These are phyloP conservation scores for Alitta virens DNA, from an alignment of 2,888 invertebrate species.

Conservation along the genomic window DNA sequence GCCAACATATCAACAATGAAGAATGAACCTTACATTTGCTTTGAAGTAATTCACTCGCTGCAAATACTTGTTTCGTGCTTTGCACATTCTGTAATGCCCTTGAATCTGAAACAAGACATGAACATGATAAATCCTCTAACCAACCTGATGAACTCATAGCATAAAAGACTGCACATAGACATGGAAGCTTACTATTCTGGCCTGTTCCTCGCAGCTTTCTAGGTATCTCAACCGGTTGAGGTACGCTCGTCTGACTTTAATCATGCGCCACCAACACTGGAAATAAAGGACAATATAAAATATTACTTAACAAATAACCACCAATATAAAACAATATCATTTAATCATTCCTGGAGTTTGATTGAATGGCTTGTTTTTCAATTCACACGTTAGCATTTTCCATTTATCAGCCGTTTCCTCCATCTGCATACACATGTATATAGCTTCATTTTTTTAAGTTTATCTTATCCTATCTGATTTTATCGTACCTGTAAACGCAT, in stretches of 20 bases:
- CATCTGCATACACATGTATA: too few relatives aligned
- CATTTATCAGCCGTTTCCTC: too few relatives aligned
- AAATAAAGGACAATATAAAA: conserved; percentile 49
- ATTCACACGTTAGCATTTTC: too few relatives aligned
- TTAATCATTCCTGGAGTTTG: background rate
- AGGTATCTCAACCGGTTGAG: conserved; percentile 38
- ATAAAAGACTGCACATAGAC: too few relatives aligned
- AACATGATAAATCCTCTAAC: too few relatives aligned
- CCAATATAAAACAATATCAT: background rate
- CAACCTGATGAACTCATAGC: too few relatives aligned
- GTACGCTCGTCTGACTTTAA: conserved; percentile 56
- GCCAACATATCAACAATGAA: background rate
- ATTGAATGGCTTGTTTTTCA: too few relatives aligned
- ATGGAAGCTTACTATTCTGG: conserved; percentile 46
- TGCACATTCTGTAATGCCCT: conserved; percentile 45
- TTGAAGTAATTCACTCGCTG: conserved; percentile 42
- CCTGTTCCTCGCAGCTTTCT: conserved; percentile 35
- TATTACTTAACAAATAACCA: background rate
- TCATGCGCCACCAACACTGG: conserved; percentile 68
- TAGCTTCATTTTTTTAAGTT: too few relatives aligned
- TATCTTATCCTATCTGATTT: too few relatives aligned
- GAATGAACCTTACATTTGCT: conserved; percentile 40
- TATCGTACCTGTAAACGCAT: conserved; percentile 55
- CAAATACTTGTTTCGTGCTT: conserved; percentile 38
- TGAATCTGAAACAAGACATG: conserved; percentile 42